Evolutionary conservation across 2,797 vertebrate genomes (phyloP).

Genomic region (Decapterus maruadsi): DNA sequence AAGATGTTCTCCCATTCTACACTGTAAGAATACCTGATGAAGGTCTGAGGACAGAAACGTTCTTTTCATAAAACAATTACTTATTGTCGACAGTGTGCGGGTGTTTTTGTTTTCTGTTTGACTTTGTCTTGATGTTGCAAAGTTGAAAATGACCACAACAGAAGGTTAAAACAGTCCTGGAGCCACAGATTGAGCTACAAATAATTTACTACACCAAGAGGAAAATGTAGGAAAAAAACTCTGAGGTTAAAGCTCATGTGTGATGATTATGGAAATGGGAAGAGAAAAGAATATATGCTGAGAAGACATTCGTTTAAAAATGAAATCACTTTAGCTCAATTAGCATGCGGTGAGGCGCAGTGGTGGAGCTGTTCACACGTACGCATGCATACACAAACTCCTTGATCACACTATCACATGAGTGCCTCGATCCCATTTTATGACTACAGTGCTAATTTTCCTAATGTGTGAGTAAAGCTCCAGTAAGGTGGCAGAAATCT

Average conservation of each 20-base stretch:
- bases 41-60: no score
- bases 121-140: no score
- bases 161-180: neutral
- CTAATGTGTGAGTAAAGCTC: constrained; percentile 47
- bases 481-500: constrained; percentile 39
- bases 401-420: constrained; percentile 36
- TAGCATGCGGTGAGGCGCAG: constrained; percentile 21
- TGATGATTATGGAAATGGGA: constrained; percentile 28
- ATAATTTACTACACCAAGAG: neutral
- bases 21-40: no score
- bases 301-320: constrained; percentile 45
- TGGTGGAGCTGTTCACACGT: constrained; percentile 25
- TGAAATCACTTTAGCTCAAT: constrained; percentile 40
- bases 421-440: constrained; percentile 47
- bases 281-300: neutral
- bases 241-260: neutral
- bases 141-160: no score
- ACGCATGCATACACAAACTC: constrained; percentile 8
- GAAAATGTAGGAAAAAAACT: constrained; percentile 19
- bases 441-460: constrained; percentile 53
- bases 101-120: no score
- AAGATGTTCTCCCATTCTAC: no score
- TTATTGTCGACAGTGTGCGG: no score
- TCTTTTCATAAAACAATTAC: no score
- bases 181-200: neutral